Base-by-base conservation (phyloP, 2,797 vertebrate species). In the Triplophysa yarkandensis region DNA sequence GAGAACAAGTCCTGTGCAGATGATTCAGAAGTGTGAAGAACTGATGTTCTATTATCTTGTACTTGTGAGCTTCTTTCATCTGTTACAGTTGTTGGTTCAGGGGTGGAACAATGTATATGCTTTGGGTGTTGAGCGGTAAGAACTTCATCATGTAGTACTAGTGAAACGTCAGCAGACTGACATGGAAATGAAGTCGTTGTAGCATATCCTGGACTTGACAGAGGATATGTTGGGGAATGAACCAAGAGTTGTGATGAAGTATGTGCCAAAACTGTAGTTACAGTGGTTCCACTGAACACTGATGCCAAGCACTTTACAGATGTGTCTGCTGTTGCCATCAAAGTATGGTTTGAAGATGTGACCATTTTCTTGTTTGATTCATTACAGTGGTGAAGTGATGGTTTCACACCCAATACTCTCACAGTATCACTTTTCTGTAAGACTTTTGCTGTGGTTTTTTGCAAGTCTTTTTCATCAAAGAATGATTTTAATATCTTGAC, bases 231-330 rank as follows among this genome's bases (percentile, higher is more conserved):
- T 2, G 70, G 39, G 30, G 10, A 13, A 28, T 60, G 21, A 8
- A 41, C 34, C 13, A 36, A 43, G 3, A 41, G 62, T n/a, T 50
- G 46, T 4, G 61, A 64, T 16, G 50, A 46, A 55, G 46, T 39
- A 30, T 44, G 1, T 54, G 54, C 19, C 69, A 67, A n/a, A 57
- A 25, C 27, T 72, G 34, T 23, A 44, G 57, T 25, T 62, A 44
- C 1, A 36, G 21, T 14, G 17, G 23, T 74, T 60, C 60, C 77
- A 85, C 80, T 83, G 77, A 88, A 89, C 77, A 82, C 73, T 76
- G 90, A 88, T 75, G 90, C 80, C 55, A 90, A 83, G 48, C 85
- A 71, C 41, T 89, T 87, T 39, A 89, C 87, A 77, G 86, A 81
- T 17, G 65, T 60, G 1, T 13, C 43, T 9, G 17, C 8, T 50